Conservation (phyloP, 92 coral and sea anemone genomes). For the Paragorgia papillata region DNA sequence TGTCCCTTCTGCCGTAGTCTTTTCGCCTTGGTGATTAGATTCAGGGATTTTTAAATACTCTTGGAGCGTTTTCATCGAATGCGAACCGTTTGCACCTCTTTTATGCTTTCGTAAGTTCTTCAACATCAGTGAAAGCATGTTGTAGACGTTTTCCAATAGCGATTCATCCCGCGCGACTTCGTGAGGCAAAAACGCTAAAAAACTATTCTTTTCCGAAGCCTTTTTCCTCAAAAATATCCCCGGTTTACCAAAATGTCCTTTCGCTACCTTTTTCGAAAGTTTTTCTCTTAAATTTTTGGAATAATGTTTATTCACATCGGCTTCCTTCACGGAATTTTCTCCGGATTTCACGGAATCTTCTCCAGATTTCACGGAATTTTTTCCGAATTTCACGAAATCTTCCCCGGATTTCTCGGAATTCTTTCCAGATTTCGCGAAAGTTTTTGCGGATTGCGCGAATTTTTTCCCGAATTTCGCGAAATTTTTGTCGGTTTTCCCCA, state of each 20-base stretch:
- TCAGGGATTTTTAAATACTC: conserved; percentile 25
- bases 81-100: not conserved
- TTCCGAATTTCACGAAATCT: too few relatives aligned
- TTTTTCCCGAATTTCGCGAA: too few relatives aligned
- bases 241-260: conserved; percentile 2
- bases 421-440: too few relatives aligned
- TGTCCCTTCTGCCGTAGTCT: not conserved
- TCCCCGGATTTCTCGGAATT: too few relatives aligned
- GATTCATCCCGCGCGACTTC: conserved; percentile 31
- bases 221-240: conserved; percentile 40
- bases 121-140: conserved; percentile 41
- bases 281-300: too few relatives aligned
- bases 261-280: not conserved
- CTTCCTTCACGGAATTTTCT: too few relatives aligned
- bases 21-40: not conserved
- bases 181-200: conserved; percentile 39
- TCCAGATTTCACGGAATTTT: too few relatives aligned
- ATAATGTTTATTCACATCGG: not conserved
- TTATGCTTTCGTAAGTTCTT: conserved; percentile 27
- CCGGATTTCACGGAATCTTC: too few relatives aligned
- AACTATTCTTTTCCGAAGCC: conserved; percentile 27
- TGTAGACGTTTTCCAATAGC: conserved; percentile 26
- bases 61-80: conserved; percentile 20
- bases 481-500: too few relatives aligned
- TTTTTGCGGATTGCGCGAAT: too few relatives aligned